Evolutionary conservation across 1,140 invertebrate genomes (phyloP).

Genomic region (Anastrepha ludens): DNA sequence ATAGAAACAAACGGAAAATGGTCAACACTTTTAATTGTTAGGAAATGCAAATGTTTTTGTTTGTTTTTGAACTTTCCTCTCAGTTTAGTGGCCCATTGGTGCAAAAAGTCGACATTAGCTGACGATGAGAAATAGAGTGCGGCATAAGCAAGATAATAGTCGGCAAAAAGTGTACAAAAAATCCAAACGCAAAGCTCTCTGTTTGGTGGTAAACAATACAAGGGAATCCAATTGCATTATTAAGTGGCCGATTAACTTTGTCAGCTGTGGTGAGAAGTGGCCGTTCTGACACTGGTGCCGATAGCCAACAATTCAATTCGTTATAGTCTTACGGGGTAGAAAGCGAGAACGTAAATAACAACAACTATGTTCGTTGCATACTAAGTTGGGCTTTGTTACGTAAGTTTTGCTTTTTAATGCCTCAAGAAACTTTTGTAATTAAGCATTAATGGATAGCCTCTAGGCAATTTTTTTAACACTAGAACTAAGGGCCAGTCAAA

Average conservation of each 20-base stretch:
- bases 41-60: constrained; percentile 50
- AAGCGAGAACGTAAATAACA: too few relatives aligned
- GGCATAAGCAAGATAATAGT: background rate
- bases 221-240: background rate
- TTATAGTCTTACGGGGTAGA: background rate
- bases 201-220: background rate
- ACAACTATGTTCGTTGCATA: too few relatives aligned
- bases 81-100: background rate
- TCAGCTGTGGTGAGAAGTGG: background rate
- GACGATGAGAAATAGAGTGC: background rate
- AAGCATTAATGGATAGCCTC: too few relatives aligned
- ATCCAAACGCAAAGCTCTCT: background rate
- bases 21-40: constrained; percentile 52
- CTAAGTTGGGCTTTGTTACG: too few relatives aligned
- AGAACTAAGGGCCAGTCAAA: too few relatives aligned
- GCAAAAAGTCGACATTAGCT: background rate
- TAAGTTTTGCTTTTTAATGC: too few relatives aligned
- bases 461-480: too few relatives aligned
- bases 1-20: constrained; percentile 44
- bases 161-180: background rate
- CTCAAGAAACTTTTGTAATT: too few relatives aligned
- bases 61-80: background rate
- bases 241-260: constrained; percentile 51
- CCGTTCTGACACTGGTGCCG: background rate
- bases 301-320: background rate